These are phyloP conservation scores for Lacanobia oleracea DNA, from an alignment of 2,888 invertebrate species.

Conservation along the genomic window DNA sequence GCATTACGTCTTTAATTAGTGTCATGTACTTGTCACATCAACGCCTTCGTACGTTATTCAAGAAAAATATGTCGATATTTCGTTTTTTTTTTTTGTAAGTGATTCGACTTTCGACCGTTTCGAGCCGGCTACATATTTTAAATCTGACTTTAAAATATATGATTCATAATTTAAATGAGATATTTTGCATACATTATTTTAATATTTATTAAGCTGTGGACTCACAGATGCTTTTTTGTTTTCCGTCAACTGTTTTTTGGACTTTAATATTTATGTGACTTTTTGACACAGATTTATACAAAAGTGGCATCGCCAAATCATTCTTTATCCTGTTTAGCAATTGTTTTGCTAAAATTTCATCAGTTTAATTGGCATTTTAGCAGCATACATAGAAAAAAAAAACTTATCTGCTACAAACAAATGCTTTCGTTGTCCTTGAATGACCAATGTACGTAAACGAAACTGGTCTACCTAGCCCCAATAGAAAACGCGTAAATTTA, in stretches of 20 bases:
- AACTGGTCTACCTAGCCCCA: too few relatives aligned
- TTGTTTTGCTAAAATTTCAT: too few relatives aligned
- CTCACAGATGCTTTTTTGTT: not conserved
- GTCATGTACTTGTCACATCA: conserved; percentile 79
- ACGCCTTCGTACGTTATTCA: conserved; percentile 72
- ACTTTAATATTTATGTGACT: not conserved
- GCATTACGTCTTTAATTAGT: conserved; percentile 77
- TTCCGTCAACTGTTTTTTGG: not conserved
- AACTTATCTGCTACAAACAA: too few relatives aligned
- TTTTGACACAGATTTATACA: too few relatives aligned
- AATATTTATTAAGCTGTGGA: conserved; percentile 32
- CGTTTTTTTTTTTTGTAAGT: conserved; percentile 40
- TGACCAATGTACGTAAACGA: too few relatives aligned
- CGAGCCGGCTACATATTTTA: conserved; percentile 47
- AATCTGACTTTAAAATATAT: conserved; percentile 55
- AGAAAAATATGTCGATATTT: conserved; percentile 58
- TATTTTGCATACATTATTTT: conserved; percentile 50
- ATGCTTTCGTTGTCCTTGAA: too few relatives aligned
- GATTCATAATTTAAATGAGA: conserved; percentile 56
- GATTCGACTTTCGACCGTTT: conserved; percentile 38
- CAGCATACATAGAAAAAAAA: too few relatives aligned
- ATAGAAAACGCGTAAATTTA: not conserved
- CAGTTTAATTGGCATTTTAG: too few relatives aligned
- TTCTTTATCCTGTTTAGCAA: too few relatives aligned
- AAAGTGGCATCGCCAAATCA: too few relatives aligned